These are phyloP conservation scores for Galeruca laticollis DNA, from an alignment of 2,888 invertebrate genomes.

Conservation along the genomic window DNA sequence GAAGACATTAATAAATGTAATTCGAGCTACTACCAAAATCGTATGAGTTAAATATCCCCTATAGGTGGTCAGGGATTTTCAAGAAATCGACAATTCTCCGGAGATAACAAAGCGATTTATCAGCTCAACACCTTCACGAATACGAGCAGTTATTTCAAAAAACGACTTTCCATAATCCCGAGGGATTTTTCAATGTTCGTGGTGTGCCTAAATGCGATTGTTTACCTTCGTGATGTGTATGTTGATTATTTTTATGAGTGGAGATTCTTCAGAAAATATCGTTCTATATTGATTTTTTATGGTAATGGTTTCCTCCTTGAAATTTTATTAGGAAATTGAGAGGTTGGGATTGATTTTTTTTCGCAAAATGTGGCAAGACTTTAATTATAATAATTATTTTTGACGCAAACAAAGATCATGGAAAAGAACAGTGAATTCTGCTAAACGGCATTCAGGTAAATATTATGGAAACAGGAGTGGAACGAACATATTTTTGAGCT, in stretches of 20 bases:
- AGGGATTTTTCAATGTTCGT: slow-evolving; percentile 32
- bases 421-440: too few relatives aligned
- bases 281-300: slow-evolving; percentile 11
- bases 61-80: slow-evolving; percentile 33
- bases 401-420: too few relatives aligned
- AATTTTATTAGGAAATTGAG: not conserved
- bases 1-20: slow-evolving; percentile 20
- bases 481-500: too few relatives aligned
- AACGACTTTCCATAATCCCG: slow-evolving; percentile 32
- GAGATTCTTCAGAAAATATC: slow-evolving; percentile 9
- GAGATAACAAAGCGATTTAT: slow-evolving; percentile 35
- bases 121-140: slow-evolving; percentile 37
- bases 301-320: not conserved
- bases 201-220: slow-evolving; percentile 40
- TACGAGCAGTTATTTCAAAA: slow-evolving; percentile 35
- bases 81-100: slow-evolving; percentile 27
- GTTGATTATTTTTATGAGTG: slow-evolving; percentile 22
- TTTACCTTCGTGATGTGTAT: slow-evolving; percentile 35
- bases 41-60: slow-evolving; percentile 27
- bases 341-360: too few relatives aligned
- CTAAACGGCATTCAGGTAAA: too few relatives aligned
- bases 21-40: slow-evolving; percentile 15
- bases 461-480: too few relatives aligned
- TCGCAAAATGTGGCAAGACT: too few relatives aligned
- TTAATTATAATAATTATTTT: too few relatives aligned